phyloP scores from a whole-genome alignment of 2,797 vertebrate genomes.

The Chaetodon trifasciatus region DNA sequence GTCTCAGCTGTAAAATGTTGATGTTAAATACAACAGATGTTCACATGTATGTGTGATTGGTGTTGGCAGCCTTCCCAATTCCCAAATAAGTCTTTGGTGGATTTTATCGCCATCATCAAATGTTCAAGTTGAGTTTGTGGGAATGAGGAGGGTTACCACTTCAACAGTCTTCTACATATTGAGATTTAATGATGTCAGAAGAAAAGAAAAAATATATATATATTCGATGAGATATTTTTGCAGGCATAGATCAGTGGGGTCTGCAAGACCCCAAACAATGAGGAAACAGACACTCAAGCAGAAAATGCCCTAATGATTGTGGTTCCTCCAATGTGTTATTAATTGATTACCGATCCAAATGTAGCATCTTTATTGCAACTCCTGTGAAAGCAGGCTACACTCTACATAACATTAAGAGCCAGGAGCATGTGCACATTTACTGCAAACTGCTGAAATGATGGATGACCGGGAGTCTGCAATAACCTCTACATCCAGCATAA shows the following conservation, averaged over 20 bases:
- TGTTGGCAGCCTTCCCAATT: no score
- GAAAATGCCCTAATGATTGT: not conserved
- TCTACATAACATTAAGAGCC: not conserved
- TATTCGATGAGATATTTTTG: not conserved
- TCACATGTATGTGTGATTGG: not conserved
- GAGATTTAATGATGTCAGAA: not conserved
- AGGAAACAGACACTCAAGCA: no score
- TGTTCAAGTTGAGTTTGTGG: not conserved
- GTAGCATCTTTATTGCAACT: not conserved
- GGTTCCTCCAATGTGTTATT: not conserved
- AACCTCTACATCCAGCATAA: slow-evolving; percentile 34
- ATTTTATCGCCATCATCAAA: no score
- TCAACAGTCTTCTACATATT: not conserved
- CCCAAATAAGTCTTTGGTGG: no score
- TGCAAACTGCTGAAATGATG: slow-evolving; percentile 43
- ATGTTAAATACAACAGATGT: not conserved
- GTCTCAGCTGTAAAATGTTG: not conserved
- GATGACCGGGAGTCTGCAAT: slow-evolving; percentile 57
- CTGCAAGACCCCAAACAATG: not conserved
- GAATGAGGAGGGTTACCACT: not conserved
- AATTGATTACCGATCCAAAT: not conserved
- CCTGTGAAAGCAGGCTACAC: not conserved
- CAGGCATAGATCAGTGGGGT: not conserved
- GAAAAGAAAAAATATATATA: not conserved
- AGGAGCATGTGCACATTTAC: slow-evolving; percentile 37